These are phyloP conservation scores for Spongilla lacustris DNA, from an alignment of 37 sponge, comb jelly and placozoan genomes.

Conservation along the genomic window DNA sequence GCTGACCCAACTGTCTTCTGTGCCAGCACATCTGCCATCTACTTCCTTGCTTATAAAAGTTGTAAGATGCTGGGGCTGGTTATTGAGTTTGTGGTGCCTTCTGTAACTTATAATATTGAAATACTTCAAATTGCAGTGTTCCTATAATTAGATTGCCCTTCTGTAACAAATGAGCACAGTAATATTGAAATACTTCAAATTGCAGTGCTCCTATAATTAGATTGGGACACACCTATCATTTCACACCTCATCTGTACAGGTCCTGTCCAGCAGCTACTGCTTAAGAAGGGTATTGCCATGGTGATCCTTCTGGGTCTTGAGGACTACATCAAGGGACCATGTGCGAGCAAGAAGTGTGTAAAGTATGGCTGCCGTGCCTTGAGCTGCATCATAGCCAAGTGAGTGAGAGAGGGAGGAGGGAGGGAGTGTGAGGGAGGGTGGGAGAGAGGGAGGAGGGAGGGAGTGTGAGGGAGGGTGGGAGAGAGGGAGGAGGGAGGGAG, in stretches of 20 bases:
- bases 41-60: not conserved
- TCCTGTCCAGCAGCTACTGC: constrained; percentile 10
- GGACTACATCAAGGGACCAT: no score
- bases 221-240: no score
- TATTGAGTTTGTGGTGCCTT: no score
- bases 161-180: no score
- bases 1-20: not conserved
- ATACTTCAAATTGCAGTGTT: no score
- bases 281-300: constrained; percentile 40
- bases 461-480: not conserved
- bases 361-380: not conserved
- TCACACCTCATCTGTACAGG: not conserved
- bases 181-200: no score
- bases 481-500: not conserved
- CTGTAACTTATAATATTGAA: no score
- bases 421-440: not conserved
- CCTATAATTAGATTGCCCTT: no score
- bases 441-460: not conserved
- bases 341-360: not conserved
- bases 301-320: not conserved
- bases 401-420: not conserved
- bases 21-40: not conserved
- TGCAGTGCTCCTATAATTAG: no score
- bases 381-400: not conserved
- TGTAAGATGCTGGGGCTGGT: not conserved